Conservation (phyloP, 2,113 vertebrate genomes). For the Macheiramphus alcinus region DNA sequence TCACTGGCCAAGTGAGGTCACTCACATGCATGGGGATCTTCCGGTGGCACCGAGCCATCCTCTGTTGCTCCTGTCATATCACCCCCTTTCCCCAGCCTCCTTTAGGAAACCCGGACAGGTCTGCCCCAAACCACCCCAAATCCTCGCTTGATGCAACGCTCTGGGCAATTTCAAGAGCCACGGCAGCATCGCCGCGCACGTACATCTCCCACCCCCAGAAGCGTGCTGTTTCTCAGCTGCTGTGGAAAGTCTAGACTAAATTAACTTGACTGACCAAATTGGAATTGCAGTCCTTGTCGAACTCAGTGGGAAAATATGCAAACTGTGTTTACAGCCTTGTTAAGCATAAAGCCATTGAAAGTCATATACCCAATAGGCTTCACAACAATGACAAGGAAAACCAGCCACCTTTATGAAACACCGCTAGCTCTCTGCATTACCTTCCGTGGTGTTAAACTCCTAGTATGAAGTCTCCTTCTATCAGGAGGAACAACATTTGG, state of each 20-base stretch:
- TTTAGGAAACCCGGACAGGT: background rate
- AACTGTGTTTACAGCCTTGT: conserved; percentile 35
- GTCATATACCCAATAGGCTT: conserved; percentile 4
- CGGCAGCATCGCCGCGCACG: fast-evolving
- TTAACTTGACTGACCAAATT: background rate
- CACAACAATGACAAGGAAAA: background rate
- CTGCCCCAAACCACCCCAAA: background rate
- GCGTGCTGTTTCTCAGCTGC: background rate
- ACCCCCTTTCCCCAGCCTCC: background rate
- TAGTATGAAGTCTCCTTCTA: conserved; percentile 45
- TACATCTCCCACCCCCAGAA: background rate
- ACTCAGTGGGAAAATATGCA: conserved; percentile 35
- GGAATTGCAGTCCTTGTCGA: background rate
- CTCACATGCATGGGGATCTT: background rate
- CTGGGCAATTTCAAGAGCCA: background rate
- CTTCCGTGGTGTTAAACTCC: conserved; percentile 31
- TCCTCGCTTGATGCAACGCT: fast-evolving
- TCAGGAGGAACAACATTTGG: conserved; percentile 55
- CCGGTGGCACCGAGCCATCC: background rate
- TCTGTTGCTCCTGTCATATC: background rate
- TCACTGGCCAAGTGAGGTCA: background rate
- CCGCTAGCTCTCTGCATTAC: background rate
- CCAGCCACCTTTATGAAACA: background rate
- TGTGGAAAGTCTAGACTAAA: background rate
- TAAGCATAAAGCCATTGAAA: conserved; percentile 37